Conservation (phyloP, 2,797 vertebrate species). For the Semotilus atromaculatus region DNA sequence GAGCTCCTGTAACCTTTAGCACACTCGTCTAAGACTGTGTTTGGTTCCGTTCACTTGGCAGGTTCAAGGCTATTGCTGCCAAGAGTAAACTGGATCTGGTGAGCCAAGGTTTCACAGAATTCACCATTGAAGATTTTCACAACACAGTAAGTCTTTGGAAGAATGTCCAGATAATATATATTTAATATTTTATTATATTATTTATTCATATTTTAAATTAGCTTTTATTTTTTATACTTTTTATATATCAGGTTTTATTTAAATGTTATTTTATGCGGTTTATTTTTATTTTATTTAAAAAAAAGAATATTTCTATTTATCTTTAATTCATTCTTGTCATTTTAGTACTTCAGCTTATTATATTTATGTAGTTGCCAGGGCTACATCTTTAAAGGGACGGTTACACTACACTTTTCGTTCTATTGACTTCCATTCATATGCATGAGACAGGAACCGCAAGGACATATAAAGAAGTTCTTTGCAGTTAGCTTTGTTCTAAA, state of each 20-base stretch:
- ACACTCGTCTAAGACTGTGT: slow-evolving; percentile 2
- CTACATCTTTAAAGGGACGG: background rate
- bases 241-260: background rate
- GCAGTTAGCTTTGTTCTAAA: background rate
- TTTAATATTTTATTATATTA: no score
- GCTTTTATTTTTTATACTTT: background rate
- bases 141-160: slow-evolving; percentile 80
- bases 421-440: background rate
- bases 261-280: background rate
- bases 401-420: background rate
- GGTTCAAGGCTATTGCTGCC: slow-evolving; percentile 90
- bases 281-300: no score
- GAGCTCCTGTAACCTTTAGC: background rate
- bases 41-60: slow-evolving; percentile 57
- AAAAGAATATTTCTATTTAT: background rate
- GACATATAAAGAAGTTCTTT: background rate
- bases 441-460: background rate
- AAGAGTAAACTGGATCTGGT: slow-evolving; percentile 93
- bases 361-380: background rate
- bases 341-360: background rate
- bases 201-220: background rate
- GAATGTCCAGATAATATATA: background rate
- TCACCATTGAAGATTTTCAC: slow-evolving; percentile 96
- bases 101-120: slow-evolving; percentile 91
- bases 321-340: background rate